phyloP scores from a whole-genome alignment of 2,888 invertebrate species.

The Diaperis boleti region DNA sequence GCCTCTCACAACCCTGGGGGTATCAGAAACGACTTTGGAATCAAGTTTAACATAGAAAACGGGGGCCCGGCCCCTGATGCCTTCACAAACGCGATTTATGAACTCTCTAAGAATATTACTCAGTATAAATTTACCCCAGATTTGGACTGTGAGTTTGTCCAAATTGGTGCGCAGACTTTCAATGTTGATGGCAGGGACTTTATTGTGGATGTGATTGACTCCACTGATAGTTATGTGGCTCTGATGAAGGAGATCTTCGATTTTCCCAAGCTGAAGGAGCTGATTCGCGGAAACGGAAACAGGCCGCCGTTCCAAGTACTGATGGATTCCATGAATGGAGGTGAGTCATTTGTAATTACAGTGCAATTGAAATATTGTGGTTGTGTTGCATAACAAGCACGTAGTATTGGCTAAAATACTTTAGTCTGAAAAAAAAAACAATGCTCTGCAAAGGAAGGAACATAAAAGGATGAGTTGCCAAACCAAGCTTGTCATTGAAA shows the following conservation, averaged over 20 bases:
- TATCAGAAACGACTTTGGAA: constrained; percentile 96
- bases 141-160: constrained; percentile 78
- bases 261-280: constrained; percentile 81
- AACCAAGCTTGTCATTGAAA: too few species aligned
- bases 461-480: too few species aligned
- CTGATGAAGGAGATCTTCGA: constrained; percentile 98
- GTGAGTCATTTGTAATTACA: constrained; percentile 65
- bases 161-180: constrained; percentile 72
- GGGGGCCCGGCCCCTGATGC: constrained; percentile 97
- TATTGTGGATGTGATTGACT: constrained; percentile 90
- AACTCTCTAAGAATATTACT: constrained; percentile 81
- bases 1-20: constrained; percentile 99
- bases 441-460: too few species aligned
- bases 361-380: not conserved
- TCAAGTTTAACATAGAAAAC: constrained; percentile 98
- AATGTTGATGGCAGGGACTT: constrained; percentile 80
- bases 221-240: constrained; percentile 87
- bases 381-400: too few species aligned
- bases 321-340: constrained; percentile 95
- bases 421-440: too few species aligned
- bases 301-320: constrained; percentile 83
- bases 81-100: constrained; percentile 90
- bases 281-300: constrained; percentile 77
- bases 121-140: constrained; percentile 86
- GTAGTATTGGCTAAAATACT: too few species aligned